Base-by-base conservation (phyloP, 1,140 invertebrate species). In the Nomia melanderi region DNA sequence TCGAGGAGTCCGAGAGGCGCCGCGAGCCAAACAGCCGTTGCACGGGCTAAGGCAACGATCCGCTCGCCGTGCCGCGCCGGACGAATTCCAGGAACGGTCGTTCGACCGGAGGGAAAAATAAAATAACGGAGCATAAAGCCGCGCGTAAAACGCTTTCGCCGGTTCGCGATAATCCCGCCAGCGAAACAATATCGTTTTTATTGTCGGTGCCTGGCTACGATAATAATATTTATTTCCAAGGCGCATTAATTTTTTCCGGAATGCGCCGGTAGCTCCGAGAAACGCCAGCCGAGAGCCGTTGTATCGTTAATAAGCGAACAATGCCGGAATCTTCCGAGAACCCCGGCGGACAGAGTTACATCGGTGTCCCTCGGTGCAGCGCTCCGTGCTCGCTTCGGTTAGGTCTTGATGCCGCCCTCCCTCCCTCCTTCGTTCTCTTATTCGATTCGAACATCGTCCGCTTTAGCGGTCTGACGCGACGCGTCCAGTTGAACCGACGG, bases 161-260 rank as follows among this genome's bases (percentile, higher is more conserved):
- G 36, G 39, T 25, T 66, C 63, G 50, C 72, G 64, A 67, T 59
- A 75, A 75, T 67, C 53, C 60, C 33, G 33, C 27, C 71, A 2
- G 39, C 53, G 73, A 47, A 67, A 67, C 73, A 47, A 67, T 67
- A 67, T 75, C 73, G 73, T 75, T 75, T 75, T 59, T 67, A 69
- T 67, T 31, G 73, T 59, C 20, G 12, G 36, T 57, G 50, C 53
- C 73, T 67, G 64, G 62, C 72, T 31, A 17, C 62, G 72, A 27
- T 69, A 67, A 75, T 75, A 75, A 75, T 69, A 75, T 74, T 74
- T 74, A 74, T 75, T 67, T 75, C 53, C 23, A 36, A 14, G 53
- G 53, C 36, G 73, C 63, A 23, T 67, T 69, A 31, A 75, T 66
- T 57, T 75, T 60, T 75, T 75, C 59, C 33, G 60, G 71, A 73